phyloP scores from a whole-genome alignment of 2,797 vertebrate species.

The Parauchenoglanis ngamensis region DNA sequence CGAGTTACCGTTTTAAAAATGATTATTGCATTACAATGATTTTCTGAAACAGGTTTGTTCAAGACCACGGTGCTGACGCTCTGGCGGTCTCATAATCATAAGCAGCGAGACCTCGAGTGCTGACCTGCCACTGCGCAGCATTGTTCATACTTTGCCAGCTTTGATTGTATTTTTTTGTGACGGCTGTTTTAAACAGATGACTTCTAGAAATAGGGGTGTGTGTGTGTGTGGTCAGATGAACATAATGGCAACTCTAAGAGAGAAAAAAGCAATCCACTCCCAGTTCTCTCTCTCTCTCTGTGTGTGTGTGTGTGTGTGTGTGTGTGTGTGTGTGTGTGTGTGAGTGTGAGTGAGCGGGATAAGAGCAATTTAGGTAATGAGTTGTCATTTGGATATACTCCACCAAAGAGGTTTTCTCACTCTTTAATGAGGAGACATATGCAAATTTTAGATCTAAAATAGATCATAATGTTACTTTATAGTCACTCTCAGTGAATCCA shows the following conservation, averaged over 20 bases:
- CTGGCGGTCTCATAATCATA: not conserved
- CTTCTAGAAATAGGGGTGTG: not conserved
- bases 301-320: slow-evolving; percentile 3
- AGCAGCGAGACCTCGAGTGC: not conserved
- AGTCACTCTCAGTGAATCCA: not conserved
- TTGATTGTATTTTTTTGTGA: not conserved
- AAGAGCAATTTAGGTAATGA: slow-evolving; percentile 65
- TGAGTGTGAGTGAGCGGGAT: slow-evolving; percentile 58
- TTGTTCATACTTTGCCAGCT: not conserved
- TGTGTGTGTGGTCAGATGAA: slow-evolving; percentile 47
- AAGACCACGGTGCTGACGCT: too few relatives aligned
- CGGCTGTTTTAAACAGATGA: slow-evolving; percentile 2
- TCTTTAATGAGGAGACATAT: slow-evolving; percentile 57
- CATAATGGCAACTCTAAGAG: slow-evolving; percentile 69
- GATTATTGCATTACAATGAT: not conserved
- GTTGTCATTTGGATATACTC: slow-evolving; percentile 65
- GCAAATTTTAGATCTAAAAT: slow-evolving; percentile 50
- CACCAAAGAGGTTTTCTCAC: slow-evolving; percentile 54
- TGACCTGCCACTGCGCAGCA: not conserved
- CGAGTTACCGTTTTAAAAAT: not conserved
- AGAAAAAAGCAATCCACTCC: slow-evolving; percentile 66
- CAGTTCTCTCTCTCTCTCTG: slow-evolving; percentile 16
- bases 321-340: slow-evolving; percentile 2
- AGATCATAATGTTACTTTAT: slow-evolving; percentile 11
- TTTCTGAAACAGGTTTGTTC: not conserved